Base-by-base conservation (phyloP, 2,113 vertebrate genomes). In the Penelope pileata region DNA sequence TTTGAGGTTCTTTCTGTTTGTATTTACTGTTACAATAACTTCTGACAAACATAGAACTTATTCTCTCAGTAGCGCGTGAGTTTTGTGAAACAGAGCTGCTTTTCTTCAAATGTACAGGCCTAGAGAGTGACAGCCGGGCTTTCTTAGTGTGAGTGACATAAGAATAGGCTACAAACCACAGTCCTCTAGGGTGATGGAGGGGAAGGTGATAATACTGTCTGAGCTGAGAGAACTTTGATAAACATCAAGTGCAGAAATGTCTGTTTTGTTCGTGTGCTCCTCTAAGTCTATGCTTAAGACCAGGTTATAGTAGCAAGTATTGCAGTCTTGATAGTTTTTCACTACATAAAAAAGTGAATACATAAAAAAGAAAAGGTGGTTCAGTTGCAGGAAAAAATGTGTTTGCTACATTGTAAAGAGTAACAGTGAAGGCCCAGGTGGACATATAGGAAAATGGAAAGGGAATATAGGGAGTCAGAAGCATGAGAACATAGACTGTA, bases 1-100 rank as follows among this genome's bases (percentile, higher is more conserved):
- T 94, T 91, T 63, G 38, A 92, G 84, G 60, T 81, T 84, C 29
- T 50, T 92, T 88, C 77, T 94, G 56, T 86, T 95, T 78, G 21
- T 89, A 54, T 88, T 92, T 90, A 67, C 68, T 74, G 5, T 83
- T 66, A 21, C 50, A 86, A 43, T 86, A 56, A 92, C 24, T 84
- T 92, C 74, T 89, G 90, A 91, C 60, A 91, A 84, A 42, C 26
- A 5, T 7, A 40, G 64, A 89, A 32, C 16, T 90, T 90, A 73
- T 73, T 77, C 67, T 91, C 47, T 75, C 56, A 59, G 73, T 66
- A 38, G 34, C 10, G 9, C 78, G 17, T 58, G 77, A 34, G 29
- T 54, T 93, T 91, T 58, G 77, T 81, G 64, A 86, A 92, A 78
- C 47, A 16, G 80, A 8, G 93, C 76, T 88, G 12, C 47, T 92